These are phyloP conservation scores for Hylaeus anthracinus DNA, from an alignment of 1,140 invertebrate species.

Conservation along the genomic window DNA sequence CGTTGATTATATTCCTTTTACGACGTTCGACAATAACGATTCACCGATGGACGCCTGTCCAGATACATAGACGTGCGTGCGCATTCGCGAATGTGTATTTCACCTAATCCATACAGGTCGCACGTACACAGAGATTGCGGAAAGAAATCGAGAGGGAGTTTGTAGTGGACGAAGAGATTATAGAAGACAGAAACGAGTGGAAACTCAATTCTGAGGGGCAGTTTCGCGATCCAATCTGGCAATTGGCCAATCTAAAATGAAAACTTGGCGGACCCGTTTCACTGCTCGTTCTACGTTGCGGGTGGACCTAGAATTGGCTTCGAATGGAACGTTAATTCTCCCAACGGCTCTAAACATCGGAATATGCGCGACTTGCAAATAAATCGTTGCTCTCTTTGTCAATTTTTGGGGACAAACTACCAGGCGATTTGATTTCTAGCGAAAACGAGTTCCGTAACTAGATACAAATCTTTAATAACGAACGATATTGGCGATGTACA, in stretches of 20 bases:
- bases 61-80: neutral
- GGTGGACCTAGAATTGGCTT: constrained; percentile 23
- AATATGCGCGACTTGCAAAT: neutral
- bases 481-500: neutral
- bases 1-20: constrained; percentile 40
- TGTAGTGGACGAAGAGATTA: constrained; percentile 35
- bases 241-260: constrained; percentile 54
- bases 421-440: neutral
- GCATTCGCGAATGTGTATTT: neutral
- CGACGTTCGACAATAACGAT: constrained; percentile 14
- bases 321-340: constrained; percentile 39
- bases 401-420: neutral
- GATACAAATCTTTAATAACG: neutral
- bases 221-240: constrained; percentile 63
- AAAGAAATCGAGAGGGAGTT: constrained; percentile 19
- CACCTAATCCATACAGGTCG: neutral
- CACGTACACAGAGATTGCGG: constrained; percentile 3
- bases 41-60: neutral
- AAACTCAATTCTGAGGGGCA: constrained; percentile 58
- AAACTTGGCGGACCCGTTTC: constrained; percentile 52
- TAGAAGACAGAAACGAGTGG: constrained; percentile 28
- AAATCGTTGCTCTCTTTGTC: neutral
- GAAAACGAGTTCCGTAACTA: no score
- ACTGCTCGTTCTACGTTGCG: constrained; percentile 1
- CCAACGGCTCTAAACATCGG: neutral